phyloP scores from a whole-genome alignment of 2,113 vertebrate species.

The Todiramphus chloris region DNA sequence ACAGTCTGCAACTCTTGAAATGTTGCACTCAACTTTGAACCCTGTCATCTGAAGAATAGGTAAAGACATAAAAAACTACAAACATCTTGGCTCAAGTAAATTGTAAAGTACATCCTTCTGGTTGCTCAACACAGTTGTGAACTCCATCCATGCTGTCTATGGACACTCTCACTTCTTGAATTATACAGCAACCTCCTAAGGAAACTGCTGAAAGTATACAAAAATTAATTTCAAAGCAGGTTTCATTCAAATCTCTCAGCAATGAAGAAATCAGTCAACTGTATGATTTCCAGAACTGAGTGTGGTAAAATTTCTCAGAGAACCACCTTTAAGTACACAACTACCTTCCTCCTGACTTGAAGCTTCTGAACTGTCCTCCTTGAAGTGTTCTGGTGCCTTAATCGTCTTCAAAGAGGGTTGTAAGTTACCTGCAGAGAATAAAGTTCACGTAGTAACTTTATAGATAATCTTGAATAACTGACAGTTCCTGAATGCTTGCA shows the following conservation, averaged over 20 bases:
- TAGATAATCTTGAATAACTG: slow-evolving; percentile 10
- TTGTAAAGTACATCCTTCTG: not conserved
- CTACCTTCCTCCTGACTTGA: slow-evolving; percentile 97
- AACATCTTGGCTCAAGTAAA: not conserved
- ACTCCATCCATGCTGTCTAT: not conserved
- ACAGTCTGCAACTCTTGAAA: not conserved
- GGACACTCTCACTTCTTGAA: not conserved
- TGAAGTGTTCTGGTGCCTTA: slow-evolving; percentile 81
- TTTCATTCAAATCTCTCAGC: not conserved
- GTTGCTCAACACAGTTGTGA: not conserved
- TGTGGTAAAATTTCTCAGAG: slow-evolving; percentile 14
- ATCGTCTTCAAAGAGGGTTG: slow-evolving; percentile 80
- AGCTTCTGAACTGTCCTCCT: slow-evolving; percentile 90
- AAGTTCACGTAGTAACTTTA: slow-evolving; percentile 61
- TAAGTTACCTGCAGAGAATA: slow-evolving; percentile 80
- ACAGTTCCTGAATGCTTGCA: not conserved
- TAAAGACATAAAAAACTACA: not conserved
- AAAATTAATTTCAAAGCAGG: not conserved
- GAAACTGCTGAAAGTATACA: not conserved
- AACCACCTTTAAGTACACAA: slow-evolving; percentile 24
- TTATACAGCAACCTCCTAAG: not conserved
- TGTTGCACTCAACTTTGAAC: not conserved
- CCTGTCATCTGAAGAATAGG: not conserved
- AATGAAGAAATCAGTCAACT: not conserved
- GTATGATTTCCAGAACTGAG: slow-evolving; percentile 12